Conservation (phyloP, 2,113 vertebrate species). For the Puffinus mauretanicus region DNA sequence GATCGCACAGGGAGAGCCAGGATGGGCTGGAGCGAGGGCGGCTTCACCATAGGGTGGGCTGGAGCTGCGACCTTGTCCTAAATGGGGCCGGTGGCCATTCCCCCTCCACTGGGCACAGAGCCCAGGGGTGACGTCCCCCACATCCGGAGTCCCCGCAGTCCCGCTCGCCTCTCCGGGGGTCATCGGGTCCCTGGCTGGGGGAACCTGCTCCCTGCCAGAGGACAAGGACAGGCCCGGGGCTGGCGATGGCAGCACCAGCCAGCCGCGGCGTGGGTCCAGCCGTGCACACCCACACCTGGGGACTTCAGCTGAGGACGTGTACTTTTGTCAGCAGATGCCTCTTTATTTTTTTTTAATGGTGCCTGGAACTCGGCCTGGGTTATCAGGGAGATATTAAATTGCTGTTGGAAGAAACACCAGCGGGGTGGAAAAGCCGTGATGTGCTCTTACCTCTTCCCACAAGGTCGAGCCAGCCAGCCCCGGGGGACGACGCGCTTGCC, state of each 20-base stretch:
- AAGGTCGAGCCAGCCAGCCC: conserved; percentile 51
- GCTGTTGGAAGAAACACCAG: conserved; percentile 45
- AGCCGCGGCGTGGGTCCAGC: background rate
- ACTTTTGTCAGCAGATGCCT: background rate
- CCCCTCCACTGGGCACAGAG: background rate
- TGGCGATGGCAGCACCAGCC: background rate
- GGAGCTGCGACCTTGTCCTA: background rate
- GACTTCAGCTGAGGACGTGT: background rate
- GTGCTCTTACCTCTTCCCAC: conserved; percentile 58
- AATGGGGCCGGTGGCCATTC: background rate
- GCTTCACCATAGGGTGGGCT: background rate
- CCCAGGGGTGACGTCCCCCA: rapidly evolving
- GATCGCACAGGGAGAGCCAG: background rate
- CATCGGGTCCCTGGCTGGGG: too few relatives aligned
- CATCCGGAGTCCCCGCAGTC: rapidly evolving
- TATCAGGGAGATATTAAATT: conserved; percentile 54
- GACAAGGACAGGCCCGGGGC: background rate
- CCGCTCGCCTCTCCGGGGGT: rapidly evolving
- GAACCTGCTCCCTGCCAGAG: background rate
- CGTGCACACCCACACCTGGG: rapidly evolving
- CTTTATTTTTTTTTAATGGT: background rate
- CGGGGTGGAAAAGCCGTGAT: background rate
- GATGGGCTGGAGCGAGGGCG: rapidly evolving
- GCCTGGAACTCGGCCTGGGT: background rate
- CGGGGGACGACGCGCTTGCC: background rate